Base-by-base conservation (phyloP, 2,797 vertebrate genomes). In the Adrianichthys oophorus region DNA sequence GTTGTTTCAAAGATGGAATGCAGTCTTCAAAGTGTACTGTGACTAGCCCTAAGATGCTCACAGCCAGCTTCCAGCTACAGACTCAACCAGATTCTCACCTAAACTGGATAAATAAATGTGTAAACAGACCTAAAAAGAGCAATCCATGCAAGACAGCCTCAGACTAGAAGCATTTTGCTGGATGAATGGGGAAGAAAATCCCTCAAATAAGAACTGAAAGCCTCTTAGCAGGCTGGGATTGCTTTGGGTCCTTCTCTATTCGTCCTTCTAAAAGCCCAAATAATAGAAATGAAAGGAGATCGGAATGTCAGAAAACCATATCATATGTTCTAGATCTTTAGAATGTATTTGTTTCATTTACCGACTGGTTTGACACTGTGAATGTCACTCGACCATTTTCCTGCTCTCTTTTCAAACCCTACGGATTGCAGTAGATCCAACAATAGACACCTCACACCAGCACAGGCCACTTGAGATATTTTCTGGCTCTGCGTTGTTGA, bases 401-500 rank as follows among this genome's bases (percentile, higher is more conserved):
- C 16, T 15, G 16, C 41, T 42, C 8, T 44, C 5, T 3, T 18
- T 45, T 12, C 29, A 32, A 32, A 32, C 8, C 29, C 29, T 44
- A 8, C n/a, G 17, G 16, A 44, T 17, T 4, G 10, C 7, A 7
- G n/a, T 17, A 17, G 42, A n/a, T 43, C 42, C 42, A 17, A 44
- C 42, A n/a, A 7, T 44, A 45, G n/a, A 18, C 15, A 17, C 8
- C 42, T 15, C 10, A 18, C 32, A 45, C 43, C 18, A 17, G 43
- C n/a, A 18, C n/a, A 1, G 16, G 44, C n/a, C 19, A 14, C 17
- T 19, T 46, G 48, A n/a, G 55, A 56, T 56, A 37, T 72, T 70
- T 69, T 41, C 61, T 3, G 59, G 21, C 61, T 64, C 61, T 0
- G 61, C 51, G 59, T n/a, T 15, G 54, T 23, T 62, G 64, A 61